Percentiles rank a stretch among this genome's conserved stretches.
Conservation (phyloP, 2,888 invertebrate genomes). For the Agrochola circellaris region DNA sequence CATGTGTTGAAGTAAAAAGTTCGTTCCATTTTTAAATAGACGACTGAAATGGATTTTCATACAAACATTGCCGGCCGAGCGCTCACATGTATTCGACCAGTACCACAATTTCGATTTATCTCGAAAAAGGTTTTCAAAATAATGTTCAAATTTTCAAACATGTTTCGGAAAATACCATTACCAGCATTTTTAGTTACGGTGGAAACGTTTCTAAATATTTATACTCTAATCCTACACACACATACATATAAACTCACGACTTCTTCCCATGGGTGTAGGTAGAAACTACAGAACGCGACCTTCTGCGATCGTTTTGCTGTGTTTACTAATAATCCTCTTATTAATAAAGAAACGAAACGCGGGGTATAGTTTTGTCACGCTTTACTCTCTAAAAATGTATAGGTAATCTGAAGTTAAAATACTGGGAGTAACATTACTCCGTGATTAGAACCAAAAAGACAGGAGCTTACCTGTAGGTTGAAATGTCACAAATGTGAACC, state of each 20-base stretch:
- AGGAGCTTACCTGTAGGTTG: background rate
- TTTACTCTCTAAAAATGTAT: background rate
- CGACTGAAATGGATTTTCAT: no score
- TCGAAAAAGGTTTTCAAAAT: no score
- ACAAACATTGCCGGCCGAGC: no score
- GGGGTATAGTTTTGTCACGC: background rate
- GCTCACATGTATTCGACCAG: no score
- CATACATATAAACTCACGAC: no score
- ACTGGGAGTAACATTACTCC: background rate
- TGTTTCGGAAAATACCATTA: background rate
- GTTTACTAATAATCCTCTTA: background rate
- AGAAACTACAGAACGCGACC: background rate
- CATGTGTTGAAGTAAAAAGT: no score
- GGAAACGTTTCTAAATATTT: background rate
- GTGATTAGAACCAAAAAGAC: background rate
- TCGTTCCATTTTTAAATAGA: no score
- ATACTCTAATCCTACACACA: background rate
- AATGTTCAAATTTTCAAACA: no score
- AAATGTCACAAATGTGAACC: background rate
- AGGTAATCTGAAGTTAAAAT: background rate
- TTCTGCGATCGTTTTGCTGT: background rate
- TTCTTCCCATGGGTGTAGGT: no score
- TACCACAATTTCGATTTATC: no score
- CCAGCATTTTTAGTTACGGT: background rate
- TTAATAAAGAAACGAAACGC: background rate